Percentiles rank a stretch among this genome's conserved stretches.
These are phyloP conservation scores for Todiramphus saurophagus DNA, from an alignment of 2,113 vertebrate genomes.

Conservation along the genomic window DNA sequence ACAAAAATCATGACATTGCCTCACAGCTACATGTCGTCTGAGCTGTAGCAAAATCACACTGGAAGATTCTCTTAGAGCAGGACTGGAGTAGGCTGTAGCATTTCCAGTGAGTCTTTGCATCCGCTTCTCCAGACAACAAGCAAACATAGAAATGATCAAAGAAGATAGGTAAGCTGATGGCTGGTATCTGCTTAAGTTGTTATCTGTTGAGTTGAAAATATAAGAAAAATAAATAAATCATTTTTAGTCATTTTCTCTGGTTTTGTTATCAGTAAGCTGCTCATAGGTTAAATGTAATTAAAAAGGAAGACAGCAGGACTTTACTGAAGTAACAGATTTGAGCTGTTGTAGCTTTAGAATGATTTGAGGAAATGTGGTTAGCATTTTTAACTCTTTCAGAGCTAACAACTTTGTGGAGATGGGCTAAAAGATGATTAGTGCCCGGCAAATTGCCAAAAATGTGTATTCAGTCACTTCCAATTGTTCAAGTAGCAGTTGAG, in stretches of 20 bases:
- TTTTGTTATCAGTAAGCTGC: background rate
- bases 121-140: background rate
- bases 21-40: background rate
- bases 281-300: background rate
- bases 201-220: background rate
- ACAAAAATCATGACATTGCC: background rate
- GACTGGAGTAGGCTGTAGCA: background rate
- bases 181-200: background rate
- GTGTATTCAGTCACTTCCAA: background rate
- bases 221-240: too few species aligned
- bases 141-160: background rate
- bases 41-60: background rate
- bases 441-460: background rate
- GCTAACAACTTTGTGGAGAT: background rate
- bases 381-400: background rate
- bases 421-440: background rate
- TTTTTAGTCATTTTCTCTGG: background rate
- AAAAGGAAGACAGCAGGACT: background rate
- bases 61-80: background rate
- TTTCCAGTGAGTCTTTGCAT: background rate
- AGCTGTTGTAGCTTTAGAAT: background rate
- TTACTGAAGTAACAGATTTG: background rate
- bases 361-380: background rate
- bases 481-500: background rate
- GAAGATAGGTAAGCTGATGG: background rate